Conservation (phyloP, 2,888 invertebrate genomes). For the Crocallis elinguaria region DNA sequence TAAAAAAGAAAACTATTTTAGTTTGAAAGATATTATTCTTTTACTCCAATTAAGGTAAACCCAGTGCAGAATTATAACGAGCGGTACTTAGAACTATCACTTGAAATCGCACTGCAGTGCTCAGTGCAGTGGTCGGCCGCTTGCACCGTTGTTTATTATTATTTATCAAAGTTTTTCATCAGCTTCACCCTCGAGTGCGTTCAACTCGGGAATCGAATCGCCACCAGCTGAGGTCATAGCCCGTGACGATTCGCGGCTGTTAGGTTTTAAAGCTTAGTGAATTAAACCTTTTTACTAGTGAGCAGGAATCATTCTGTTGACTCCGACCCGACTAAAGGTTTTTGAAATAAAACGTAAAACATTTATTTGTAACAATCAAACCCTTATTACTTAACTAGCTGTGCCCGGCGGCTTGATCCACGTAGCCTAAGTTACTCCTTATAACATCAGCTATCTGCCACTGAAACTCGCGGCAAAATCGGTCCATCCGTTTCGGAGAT, state of each 20-base stretch:
- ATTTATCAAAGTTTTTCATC: slow-evolving; percentile 29
- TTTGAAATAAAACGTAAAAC: too few species aligned
- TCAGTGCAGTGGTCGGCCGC: not conserved
- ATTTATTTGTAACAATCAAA: too few species aligned
- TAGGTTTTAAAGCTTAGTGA: slow-evolving; percentile 6
- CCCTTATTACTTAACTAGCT: too few species aligned
- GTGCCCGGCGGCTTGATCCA: too few species aligned
- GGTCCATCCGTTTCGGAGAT: too few species aligned
- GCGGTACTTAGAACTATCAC: slow-evolving; percentile 2
- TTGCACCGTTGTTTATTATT: slow-evolving; percentile 30
- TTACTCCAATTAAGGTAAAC: slow-evolving; percentile 6
- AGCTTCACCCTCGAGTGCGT: slow-evolving; percentile 29
- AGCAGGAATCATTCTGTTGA: too few species aligned
- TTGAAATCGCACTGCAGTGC: slow-evolving; percentile 3
- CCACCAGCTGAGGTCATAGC: slow-evolving; percentile 26
- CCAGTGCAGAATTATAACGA: slow-evolving; percentile 2
- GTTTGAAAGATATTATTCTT: not conserved
- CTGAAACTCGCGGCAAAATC: too few species aligned
- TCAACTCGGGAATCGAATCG: slow-evolving; percentile 36
- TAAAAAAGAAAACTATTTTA: too few species aligned
- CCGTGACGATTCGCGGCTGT: slow-evolving; percentile 18
- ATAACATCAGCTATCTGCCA: too few species aligned
- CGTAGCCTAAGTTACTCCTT: too few species aligned
- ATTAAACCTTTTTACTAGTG: not conserved
- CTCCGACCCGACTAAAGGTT: too few species aligned